Conservation (phyloP, 2,113 vertebrate genomes). For the Madoqua kirkii region DNA sequence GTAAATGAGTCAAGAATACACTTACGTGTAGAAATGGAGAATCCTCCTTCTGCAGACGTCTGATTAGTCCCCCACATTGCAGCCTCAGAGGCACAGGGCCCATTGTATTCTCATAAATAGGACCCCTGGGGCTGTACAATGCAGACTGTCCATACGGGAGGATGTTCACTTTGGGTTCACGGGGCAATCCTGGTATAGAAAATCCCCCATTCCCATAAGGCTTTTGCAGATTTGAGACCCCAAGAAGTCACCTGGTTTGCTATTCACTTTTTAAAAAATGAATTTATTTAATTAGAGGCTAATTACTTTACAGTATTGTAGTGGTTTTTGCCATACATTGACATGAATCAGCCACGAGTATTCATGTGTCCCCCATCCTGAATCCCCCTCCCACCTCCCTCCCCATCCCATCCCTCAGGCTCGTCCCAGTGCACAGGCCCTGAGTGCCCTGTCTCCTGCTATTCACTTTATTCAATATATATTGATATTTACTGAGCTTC, state of each 20-base stretch:
- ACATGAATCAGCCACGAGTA: too few relatives aligned
- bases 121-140: background rate
- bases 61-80: accelerated
- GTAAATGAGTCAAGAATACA: background rate
- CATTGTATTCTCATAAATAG: background rate
- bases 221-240: background rate
- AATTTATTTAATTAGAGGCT: background rate
- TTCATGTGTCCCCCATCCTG: too few relatives aligned
- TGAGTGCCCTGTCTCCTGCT: background rate
- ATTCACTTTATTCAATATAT: background rate
- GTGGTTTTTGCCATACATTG: too few relatives aligned
- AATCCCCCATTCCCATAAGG: background rate
- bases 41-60: background rate
- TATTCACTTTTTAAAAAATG: background rate
- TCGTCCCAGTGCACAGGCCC: too few relatives aligned
- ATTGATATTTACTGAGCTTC: background rate
- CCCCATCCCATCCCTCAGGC: too few relatives aligned
- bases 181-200: background rate
- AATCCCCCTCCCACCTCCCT: too few relatives aligned
- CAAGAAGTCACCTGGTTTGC: background rate
- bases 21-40: background rate
- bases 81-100: background rate
- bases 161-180: background rate
- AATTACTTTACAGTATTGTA: too few relatives aligned
- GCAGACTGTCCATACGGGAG: background rate